Evolutionary conservation across 2,113 vertebrate genomes (phyloP).

Genomic region (Sula dactylatra): DNA sequence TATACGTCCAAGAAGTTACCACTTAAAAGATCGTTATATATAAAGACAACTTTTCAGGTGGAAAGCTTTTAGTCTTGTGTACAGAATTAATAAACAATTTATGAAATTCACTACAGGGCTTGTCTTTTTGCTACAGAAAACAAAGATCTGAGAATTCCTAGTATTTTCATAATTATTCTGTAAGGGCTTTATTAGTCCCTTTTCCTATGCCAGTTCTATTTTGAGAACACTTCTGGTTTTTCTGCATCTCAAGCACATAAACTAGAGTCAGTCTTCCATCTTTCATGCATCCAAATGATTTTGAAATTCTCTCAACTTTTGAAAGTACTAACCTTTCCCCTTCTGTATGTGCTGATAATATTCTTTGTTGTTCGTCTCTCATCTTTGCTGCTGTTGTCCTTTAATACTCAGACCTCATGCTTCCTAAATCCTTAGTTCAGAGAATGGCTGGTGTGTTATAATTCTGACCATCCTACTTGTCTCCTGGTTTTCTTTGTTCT

Average conservation of each 20-base stretch:
- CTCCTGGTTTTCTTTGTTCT: neutral
- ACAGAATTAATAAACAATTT: neutral
- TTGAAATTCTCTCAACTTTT: neutral
- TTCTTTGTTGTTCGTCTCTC: neutral
- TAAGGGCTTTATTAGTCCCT: neutral
- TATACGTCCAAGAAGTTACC: neutral
- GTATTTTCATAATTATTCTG: neutral
- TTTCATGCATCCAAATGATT: neutral
- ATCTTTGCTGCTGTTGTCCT: neutral
- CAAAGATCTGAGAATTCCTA: neutral
- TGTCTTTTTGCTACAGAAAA: neutral
- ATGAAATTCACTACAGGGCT: neutral
- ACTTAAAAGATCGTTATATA: neutral
- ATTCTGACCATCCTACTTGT: neutral
- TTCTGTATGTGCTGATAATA: neutral
- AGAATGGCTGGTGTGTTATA: neutral
- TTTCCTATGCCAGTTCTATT: neutral
- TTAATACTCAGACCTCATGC: neutral
- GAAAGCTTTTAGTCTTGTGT: neutral
- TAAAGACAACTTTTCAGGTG: neutral
- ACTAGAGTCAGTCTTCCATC: neutral
- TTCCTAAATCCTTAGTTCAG: neutral
- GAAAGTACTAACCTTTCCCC: neutral
- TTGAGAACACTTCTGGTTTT: neutral
- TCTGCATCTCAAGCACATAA: neutral